Base-by-base conservation (phyloP, 2,113 vertebrate species). In the Quiscalus mexicanus region DNA sequence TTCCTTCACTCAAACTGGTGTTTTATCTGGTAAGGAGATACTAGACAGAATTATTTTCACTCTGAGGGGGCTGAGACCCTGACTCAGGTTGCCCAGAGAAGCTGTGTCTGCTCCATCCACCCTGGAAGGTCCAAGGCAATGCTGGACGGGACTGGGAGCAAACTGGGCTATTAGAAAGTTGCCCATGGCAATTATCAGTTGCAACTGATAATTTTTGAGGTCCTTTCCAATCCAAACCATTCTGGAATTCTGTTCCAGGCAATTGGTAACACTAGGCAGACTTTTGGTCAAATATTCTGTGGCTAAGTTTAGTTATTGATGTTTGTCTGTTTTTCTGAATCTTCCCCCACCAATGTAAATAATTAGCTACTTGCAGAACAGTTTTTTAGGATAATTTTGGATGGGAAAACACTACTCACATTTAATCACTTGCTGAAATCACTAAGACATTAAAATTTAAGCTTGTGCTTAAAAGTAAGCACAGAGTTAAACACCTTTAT, bases 401-500 rank as follows among this genome's bases (percentile, higher is more conserved):
- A 28, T 84, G 28, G 20, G 30, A 92, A 94, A 91, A 71, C 37
- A 45, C 10, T 55, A 37, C 15, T 87, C 45, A 45, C 4, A 5
- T 71, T 87, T 92, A 92, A 87, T 91, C 53, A 81, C 24, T 94
- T 81, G 13, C 42, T 52, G 65, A 87, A 92, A 78, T 92, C 76
- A 68, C 56, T 49, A 35, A 71, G 41, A 78, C 49, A 56, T 75
- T 84, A 82, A 67, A 56, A 74, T 92, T 92, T 96, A 94, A 94
- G 59, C 52, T 3, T 59, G 39, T 49, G 55, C 59, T 94, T 96
- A 94, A 88, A 85, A 87, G 79, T 90, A 86, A 88, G 47, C 39
- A 56, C 39, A 67, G 75, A 93, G 30, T 88, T 96, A 90, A 95
- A 56, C 44, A 86, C 35, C 64, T 95, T 95, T 94, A 91, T 95